A percentile compares a stretch with the other conserved stretches of the same genome.
phyloP scores from a whole-genome alignment of 2,888 invertebrate species.

The Oeneis ivallda region DNA sequence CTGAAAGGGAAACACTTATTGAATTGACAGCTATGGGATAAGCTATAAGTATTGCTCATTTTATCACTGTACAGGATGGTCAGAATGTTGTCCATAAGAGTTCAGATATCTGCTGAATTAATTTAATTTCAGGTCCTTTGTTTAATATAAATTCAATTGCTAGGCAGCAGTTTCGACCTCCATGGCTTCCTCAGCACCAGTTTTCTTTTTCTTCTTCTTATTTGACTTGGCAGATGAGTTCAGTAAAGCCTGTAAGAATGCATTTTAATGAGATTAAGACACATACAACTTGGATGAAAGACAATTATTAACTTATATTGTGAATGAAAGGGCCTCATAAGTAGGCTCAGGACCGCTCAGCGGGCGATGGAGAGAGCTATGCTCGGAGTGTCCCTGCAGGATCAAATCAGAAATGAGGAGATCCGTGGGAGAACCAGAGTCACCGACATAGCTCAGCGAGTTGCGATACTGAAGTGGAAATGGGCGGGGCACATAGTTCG shows the following conservation, averaged over 20 bases:
- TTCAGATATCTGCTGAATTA: slow-evolving; percentile 34
- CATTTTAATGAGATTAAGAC: not conserved
- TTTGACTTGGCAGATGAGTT: slow-evolving; percentile 91
- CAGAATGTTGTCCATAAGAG: slow-evolving; percentile 33
- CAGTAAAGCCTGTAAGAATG: slow-evolving; percentile 82
- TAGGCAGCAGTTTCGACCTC: slow-evolving; percentile 82
- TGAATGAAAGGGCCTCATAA: too few relatives aligned
- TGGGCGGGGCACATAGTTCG: too few relatives aligned
- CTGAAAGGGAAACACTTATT: slow-evolving; percentile 26
- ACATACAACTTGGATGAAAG: too few relatives aligned
- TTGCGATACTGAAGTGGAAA: too few relatives aligned
- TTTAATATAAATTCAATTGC: slow-evolving; percentile 42
- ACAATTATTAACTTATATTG: not conserved
- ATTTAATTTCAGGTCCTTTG: slow-evolving; percentile 35
- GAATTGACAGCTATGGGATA: slow-evolving; percentile 26
- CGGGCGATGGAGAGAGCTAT: too few relatives aligned
- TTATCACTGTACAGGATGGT: slow-evolving; percentile 32
- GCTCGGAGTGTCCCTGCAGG: too few relatives aligned
- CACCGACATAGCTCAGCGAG: too few relatives aligned
- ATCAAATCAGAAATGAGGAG: too few relatives aligned
- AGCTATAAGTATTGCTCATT: slow-evolving; percentile 32
- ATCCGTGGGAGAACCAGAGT: too few relatives aligned
- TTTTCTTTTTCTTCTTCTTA: slow-evolving; percentile 95
- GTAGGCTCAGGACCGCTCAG: too few relatives aligned
- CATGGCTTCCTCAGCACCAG: slow-evolving; percentile 82